Conservation (phyloP, 2,888 invertebrate species). For the Scaptomyza flava region DNA sequence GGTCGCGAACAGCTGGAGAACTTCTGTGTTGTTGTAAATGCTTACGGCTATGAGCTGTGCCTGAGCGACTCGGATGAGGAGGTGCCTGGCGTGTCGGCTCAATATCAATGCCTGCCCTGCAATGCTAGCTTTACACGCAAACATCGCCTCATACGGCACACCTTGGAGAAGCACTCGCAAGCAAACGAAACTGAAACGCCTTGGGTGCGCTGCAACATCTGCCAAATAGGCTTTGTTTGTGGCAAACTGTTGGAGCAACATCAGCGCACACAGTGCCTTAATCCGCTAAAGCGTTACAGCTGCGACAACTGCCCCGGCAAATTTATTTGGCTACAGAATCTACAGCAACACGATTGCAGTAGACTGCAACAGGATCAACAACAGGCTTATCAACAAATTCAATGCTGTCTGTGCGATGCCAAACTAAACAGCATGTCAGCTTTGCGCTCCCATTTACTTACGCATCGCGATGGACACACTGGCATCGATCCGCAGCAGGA, state of each 20-base stretch:
- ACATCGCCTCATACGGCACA: constrained; percentile 73
- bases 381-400: constrained; percentile 9
- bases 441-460: constrained; percentile 68
- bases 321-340: constrained; percentile 82
- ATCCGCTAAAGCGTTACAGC: constrained; percentile 68
- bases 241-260: constrained; percentile 85
- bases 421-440: constrained; percentile 53
- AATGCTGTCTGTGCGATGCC: constrained; percentile 72
- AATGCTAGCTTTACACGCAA: constrained; percentile 71
- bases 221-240: constrained; percentile 86
- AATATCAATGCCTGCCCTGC: constrained; percentile 78
- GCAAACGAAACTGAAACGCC: constrained; percentile 84
- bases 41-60: constrained; percentile 80
- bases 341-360: constrained; percentile 75
- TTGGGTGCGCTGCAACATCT: constrained; percentile 85
- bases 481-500: constrained; percentile 60
- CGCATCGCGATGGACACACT: constrained; percentile 65
- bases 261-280: constrained; percentile 84
- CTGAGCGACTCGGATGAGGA: constrained; percentile 83
- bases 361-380: constrained; percentile 7
- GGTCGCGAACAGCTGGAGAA: constrained; percentile 59
- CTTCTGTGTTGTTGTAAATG: constrained; percentile 78
- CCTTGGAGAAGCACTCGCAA: constrained; percentile 77
- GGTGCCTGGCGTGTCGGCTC: constrained; percentile 31
- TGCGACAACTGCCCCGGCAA: constrained; percentile 81